Conservation (phyloP, 1,140 invertebrate species). For the Sarcophaga peregrina region DNA sequence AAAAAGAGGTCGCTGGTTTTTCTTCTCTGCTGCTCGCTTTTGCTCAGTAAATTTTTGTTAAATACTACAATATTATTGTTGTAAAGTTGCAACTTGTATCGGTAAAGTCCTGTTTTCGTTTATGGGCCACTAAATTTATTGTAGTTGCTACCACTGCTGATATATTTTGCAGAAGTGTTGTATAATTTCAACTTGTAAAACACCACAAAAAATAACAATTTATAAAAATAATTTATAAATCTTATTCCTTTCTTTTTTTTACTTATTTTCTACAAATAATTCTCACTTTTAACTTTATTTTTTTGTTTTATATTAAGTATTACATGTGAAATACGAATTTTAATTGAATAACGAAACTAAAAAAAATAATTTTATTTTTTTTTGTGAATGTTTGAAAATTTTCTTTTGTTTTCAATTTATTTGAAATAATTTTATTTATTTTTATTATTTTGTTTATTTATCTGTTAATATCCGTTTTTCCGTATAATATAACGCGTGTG, state of each 20-base stretch:
- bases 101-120: no score
- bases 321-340: no score
- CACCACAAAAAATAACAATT: neutral
- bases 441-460: constrained; percentile 2
- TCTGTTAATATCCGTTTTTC: constrained; percentile 40
- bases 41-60: neutral
- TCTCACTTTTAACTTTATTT: neutral
- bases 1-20: constrained; percentile 7
- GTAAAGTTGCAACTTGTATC: constrained; percentile 7
- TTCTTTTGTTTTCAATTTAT: constrained; percentile 19
- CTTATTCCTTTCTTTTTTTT: neutral
- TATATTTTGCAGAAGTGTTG: neutral
- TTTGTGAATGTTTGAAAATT: neutral
- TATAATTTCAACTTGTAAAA: neutral
- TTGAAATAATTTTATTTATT: constrained; percentile 18
- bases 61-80: neutral
- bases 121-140: no score
- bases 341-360: neutral
- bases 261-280: neutral
- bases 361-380: constrained; percentile 5
- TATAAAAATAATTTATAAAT: neutral
- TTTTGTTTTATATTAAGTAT: neutral
- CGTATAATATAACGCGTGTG: constrained; percentile 53
- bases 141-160: no score
- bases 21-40: neutral